Evolutionary conservation across 2,888 invertebrate species (phyloP).

Genomic region (Polymixis lichenea): DNA sequence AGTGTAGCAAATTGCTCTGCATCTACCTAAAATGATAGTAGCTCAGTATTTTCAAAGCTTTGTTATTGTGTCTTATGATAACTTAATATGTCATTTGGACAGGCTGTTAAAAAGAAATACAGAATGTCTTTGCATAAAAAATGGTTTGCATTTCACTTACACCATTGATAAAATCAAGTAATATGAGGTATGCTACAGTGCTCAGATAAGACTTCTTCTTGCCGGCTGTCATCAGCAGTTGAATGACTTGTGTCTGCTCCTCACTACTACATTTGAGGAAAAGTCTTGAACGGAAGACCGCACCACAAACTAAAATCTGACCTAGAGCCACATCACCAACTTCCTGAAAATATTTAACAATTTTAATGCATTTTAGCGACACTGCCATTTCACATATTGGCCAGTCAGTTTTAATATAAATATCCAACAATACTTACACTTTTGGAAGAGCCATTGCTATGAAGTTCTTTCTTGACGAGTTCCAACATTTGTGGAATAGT

Average conservation of each 20-base stretch:
- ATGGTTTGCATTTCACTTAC: conserved; percentile 81
- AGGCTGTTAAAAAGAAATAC: neutral
- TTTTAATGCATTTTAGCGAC: neutral
- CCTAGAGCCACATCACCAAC: conserved; percentile 93
- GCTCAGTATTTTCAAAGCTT: neutral
- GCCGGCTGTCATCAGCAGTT: conserved; percentile 88
- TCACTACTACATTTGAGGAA: conserved; percentile 88
- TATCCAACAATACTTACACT: conserved; percentile 90
- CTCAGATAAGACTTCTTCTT: conserved; percentile 91
- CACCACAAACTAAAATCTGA: conserved; percentile 93
- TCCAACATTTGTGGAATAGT: conserved; percentile 89
- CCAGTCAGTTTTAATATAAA: neutral
- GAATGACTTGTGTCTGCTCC: conserved; percentile 82
- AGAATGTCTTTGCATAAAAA: neutral
- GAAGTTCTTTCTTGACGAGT: conserved; percentile 92
- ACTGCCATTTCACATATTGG: neutral
- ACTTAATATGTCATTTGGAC: neutral
- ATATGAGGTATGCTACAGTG: conserved; percentile 91
- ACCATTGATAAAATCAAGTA: conserved; percentile 90
- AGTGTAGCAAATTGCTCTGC: conserved; percentile 89
- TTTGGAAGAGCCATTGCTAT: conserved; percentile 91
- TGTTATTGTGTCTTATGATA: neutral
- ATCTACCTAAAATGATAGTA: conserved; percentile 82
- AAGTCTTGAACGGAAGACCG: conserved; percentile 92
- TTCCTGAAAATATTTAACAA: conserved; percentile 88